Evolutionary conservation across 2,797 vertebrate species (phyloP), one percentile per base, ranked within the genome.

Genomic region (Stomatorhinus walkeri): DNA sequence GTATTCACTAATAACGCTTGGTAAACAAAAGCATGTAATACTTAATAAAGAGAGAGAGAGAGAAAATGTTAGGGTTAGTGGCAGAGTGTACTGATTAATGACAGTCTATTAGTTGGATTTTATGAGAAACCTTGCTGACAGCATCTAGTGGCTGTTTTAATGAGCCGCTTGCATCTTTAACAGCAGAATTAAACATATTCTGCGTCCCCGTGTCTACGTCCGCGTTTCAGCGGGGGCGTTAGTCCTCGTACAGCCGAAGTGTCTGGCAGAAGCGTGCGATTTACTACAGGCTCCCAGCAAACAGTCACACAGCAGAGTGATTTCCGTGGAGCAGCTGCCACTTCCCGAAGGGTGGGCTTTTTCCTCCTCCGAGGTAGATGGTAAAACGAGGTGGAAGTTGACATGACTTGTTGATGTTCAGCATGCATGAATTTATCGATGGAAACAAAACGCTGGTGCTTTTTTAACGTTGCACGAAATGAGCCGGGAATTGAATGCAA

Each of bases 341-440:
- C 90, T 90, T 87, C 61, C 61, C 19, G 87, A 87, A 88, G 90
- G 81, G 89, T 92, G 89, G 90, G 92, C 56, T 89, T 87, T 88
- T 89, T 79, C 91, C 87, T 88, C 81, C 88, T 87, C 89, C 90
- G 89, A 91, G 90, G 88, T 72, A 90, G 91, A 92, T 89, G 85
- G 64, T 89, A 91, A 49, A 92, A 93, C 88, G 88, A 92, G 90
- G 90, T 90, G 88, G 92, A 92, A 92, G 91, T 91, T 90, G 56
- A 91, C 90, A 89, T 91, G 94, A 96, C 96, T 95, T 96, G 95
- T 96, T 96, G 95, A 95, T 94, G 91, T 90, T 91, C 46, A 91
- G 88, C 89, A 92, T 91, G 88, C 92, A 91, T 91, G 92, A 92
- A 93, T 94, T 89, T 89, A 89, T 79, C 91, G 91, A 90, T 87